A percentile compares a stretch with the other conserved stretches of the same genome.
Conservation (phyloP, 1,140 invertebrate species). For the Drosophila insularis region DNA sequence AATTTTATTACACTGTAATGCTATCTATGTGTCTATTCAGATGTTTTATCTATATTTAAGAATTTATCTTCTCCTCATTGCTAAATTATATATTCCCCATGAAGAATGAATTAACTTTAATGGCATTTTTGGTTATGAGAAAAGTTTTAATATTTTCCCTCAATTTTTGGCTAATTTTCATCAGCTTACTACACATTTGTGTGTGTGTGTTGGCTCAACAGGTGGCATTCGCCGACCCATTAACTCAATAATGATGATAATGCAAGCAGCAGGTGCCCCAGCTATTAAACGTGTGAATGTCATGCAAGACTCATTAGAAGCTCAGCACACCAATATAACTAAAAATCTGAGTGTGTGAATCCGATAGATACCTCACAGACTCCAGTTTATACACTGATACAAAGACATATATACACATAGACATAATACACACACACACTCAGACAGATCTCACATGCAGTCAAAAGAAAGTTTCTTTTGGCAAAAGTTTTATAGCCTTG, state of each 20-base stretch:
- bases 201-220: slow-evolving; percentile 32
- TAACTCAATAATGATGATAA: slow-evolving; percentile 30
- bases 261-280: slow-evolving; percentile 27
- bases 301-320: slow-evolving; percentile 46
- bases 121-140: slow-evolving; percentile 6
- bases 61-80: too few relatives aligned
- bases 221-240: slow-evolving; percentile 22
- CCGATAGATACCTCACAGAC: slow-evolving; percentile 19
- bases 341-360: neutral
- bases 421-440: neutral
- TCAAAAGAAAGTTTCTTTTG: slow-evolving; percentile 57
- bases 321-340: neutral
- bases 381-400: neutral
- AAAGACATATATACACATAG: neutral
- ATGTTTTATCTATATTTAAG: too few relatives aligned
- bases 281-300: slow-evolving; percentile 64
- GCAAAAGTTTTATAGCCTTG: slow-evolving; percentile 65
- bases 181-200: neutral
- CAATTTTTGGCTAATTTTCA: neutral
- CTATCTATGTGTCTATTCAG: too few relatives aligned
- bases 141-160: neutral
- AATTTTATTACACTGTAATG: too few relatives aligned
- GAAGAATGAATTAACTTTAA: neutral
- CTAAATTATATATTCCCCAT: too few relatives aligned
- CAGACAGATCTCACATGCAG: slow-evolving; percentile 38